Percentiles rank a stretch among this genome's conserved stretches.
These are phyloP conservation scores for Apamea monoglypha DNA, from an alignment of 2,888 invertebrate species.

Conservation along the genomic window DNA sequence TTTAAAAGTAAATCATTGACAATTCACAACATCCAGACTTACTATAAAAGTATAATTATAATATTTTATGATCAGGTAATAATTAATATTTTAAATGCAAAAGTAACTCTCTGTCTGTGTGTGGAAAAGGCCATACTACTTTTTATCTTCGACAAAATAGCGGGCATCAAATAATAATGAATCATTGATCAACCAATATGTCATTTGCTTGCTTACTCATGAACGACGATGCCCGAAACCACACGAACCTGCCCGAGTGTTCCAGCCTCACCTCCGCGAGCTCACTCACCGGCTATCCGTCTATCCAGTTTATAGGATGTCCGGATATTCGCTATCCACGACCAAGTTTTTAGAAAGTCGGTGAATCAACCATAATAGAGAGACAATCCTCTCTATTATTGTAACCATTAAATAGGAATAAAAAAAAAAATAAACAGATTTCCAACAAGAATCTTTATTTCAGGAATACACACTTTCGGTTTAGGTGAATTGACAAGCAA, in stretches of 20 bases:
- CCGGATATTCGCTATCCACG: background rate
- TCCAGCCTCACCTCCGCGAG: background rate
- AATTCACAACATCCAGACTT: background rate
- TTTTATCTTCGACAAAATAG: background rate
- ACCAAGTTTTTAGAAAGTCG: background rate
- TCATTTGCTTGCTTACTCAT: background rate
- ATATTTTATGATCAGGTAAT: background rate
- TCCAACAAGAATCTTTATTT: slow-evolving; percentile 39
- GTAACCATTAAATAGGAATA: background rate
- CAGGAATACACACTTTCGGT: slow-evolving; percentile 72
- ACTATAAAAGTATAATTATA: background rate
- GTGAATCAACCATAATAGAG: background rate
- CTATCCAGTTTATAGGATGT: background rate
- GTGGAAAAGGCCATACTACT: background rate
- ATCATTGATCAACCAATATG: background rate
- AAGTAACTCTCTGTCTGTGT: background rate
- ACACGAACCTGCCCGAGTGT: background rate
- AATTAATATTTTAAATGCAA: background rate
- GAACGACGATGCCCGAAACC: background rate
- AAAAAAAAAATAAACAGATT: background rate
- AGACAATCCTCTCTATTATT: background rate
- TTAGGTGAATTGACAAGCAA: slow-evolving; percentile 71
- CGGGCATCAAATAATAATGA: background rate
- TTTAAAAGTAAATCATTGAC: background rate
- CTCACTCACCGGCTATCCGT: background rate